Conservation (phyloP, 2,113 vertebrate species). For the Paedocypris sp. region DNA sequence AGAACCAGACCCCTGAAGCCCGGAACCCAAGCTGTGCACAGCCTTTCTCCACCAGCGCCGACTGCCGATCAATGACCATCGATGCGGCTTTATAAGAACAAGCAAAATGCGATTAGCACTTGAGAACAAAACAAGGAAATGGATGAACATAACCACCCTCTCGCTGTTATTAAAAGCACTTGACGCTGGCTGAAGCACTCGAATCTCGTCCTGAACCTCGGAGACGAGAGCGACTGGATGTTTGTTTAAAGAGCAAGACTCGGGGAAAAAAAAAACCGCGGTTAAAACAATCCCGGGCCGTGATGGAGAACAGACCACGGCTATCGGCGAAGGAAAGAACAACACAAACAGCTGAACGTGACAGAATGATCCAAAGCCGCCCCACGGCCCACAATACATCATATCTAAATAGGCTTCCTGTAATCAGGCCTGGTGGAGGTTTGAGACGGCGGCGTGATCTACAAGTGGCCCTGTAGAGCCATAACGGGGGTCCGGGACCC, state of each 20-base stretch:
- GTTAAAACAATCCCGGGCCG: conserved; percentile 40
- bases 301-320: conserved; percentile 39
- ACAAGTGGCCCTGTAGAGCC: not conserved
- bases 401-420: conserved; percentile 48
- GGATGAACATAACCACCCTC: too few species aligned
- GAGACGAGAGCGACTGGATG: conserved; percentile 34
- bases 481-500: conserved; percentile 6
- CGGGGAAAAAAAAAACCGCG: conserved; percentile 25
- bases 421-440: conserved; percentile 36
- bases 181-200: not conserved
- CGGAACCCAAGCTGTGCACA: conserved; percentile 59
- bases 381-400: conserved; percentile 41
- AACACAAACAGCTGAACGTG: conserved; percentile 31
- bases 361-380: conserved; percentile 34
- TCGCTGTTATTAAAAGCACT: too few species aligned
- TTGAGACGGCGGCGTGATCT: not conserved
- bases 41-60: conserved; percentile 34
- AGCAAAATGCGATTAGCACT: not conserved
- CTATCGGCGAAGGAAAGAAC: conserved; percentile 30
- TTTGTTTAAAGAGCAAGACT: conserved; percentile 37
- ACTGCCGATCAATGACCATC: conserved; percentile 16
- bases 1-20: conserved; percentile 56
- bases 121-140: too few species aligned
- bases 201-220: too few species aligned
- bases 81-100: conserved; percentile 3